Base-by-base conservation (phyloP, 2,113 vertebrate species). In the Castor canadensis region DNA sequence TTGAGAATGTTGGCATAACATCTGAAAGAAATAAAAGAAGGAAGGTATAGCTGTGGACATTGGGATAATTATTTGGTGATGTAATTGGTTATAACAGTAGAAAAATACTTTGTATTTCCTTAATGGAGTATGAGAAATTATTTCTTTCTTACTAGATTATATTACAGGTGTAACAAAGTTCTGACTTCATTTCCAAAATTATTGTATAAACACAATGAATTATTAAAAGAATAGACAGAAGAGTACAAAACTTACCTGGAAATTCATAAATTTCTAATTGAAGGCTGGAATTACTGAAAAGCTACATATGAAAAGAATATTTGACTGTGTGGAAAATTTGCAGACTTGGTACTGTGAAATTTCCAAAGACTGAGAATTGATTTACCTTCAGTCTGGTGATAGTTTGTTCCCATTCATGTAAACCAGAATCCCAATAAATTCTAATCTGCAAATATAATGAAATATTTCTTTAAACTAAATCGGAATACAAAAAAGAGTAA, bases 381-480 rank as follows among this genome's bases (percentile, higher is more conserved):
- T 45, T 66, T 49, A 1, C 38, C 32, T 88, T 94, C 32, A 77
- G 4, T 77, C n/a, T n/a, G n/a, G 24, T 91, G 13, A 47, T 9
- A 76, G 16, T 77, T 40, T 64, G 66, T 66, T 62, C 40, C 19
- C 26, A 80, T 52, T 95, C 38, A 73, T 17, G 16, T 87, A 93
- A 93, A 52, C 15, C 56, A 62, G 35, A 72, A 87, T n/a, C 16
- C 35, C 71, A 87, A 32, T 71, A 87, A 73, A 2, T 73, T 89
- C n/a, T 88, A 58, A 67, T 89, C 47, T 79, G 35, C 91, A 96
- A 91, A 77, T 30, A 3, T 71, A 80, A 72, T 52, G n/a, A 66
- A 83, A 72, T 56, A 40, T 32, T 2, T 2, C 54, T 88, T 76
- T 80, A 87, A 47, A 47, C 83, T 72, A 88, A 79, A 40, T 79